A percentile compares a stretch with the other conserved stretches of the same genome.
These are phyloP conservation scores for Idaea dimidiata DNA, from an alignment of 2,888 invertebrate species.

Conservation along the genomic window DNA sequence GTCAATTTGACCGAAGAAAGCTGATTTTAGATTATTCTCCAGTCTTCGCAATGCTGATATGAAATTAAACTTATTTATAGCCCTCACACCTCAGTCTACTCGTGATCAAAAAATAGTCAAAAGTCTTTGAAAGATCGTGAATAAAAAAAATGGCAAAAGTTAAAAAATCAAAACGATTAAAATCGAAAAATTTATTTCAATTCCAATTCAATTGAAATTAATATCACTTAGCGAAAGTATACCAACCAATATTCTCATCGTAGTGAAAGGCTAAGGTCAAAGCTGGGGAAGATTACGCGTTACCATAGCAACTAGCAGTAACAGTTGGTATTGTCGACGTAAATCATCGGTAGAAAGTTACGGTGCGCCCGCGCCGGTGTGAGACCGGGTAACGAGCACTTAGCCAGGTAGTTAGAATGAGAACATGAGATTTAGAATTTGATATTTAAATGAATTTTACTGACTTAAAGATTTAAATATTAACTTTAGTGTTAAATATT, in stretches of 20 bases:
- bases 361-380: background rate
- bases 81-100: too few species aligned
- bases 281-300: slow-evolving; percentile 6
- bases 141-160: too few species aligned
- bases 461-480: background rate
- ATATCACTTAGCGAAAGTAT: background rate
- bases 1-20: too few species aligned
- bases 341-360: background rate
- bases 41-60: too few species aligned
- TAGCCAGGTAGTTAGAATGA: background rate
- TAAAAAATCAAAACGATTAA: too few species aligned
- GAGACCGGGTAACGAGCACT: background rate
- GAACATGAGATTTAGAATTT: background rate
- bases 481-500: background rate
- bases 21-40: too few species aligned
- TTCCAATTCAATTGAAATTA: background rate
- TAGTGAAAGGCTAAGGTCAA: slow-evolving; percentile 1
- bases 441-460: background rate
- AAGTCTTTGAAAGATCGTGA: too few species aligned
- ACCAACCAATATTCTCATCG: background rate
- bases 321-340: background rate
- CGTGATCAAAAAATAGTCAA: too few species aligned
- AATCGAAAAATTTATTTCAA: slow-evolving; percentile 3
- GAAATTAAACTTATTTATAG: too few species aligned
- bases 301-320: slow-evolving; percentile 3